Percentiles rank a stretch among this genome's conserved stretches.
phyloP scores from a whole-genome alignment of 2,888 invertebrate species.

The Leptogaster cylindrica region DNA sequence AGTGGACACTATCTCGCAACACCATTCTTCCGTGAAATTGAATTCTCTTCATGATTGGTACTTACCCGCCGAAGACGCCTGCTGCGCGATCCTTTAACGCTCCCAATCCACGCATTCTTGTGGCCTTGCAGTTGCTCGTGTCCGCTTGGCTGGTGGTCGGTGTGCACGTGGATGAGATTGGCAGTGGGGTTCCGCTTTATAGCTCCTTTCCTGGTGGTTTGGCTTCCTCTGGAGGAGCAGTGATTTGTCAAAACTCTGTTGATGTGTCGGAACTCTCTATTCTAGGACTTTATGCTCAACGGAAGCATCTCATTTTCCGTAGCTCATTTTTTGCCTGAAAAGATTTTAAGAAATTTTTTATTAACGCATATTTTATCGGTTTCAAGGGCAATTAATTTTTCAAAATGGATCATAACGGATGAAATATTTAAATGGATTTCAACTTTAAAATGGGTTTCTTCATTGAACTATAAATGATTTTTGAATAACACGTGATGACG shows the following conservation, averaged over 20 bases:
- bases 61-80: slow-evolving; percentile 61
- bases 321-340: not conserved
- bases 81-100: slow-evolving; percentile 61
- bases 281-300: not conserved
- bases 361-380: no score
- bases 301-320: not conserved
- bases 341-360: not conserved
- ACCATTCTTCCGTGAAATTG: slow-evolving; percentile 61
- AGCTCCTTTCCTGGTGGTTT: slow-evolving; percentile 18
- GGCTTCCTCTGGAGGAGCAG: not conserved
- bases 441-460: no score
- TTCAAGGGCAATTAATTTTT: no score
- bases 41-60: slow-evolving; percentile 52
- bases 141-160: slow-evolving; percentile 23
- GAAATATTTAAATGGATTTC: no score
- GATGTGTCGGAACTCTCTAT: not conserved
- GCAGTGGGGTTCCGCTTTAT: slow-evolving; percentile 11
- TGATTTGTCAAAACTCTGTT: slow-evolving; percentile 4
- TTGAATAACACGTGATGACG: no score
- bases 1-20: slow-evolving; percentile 1
- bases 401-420: no score
- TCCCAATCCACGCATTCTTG: slow-evolving; percentile 60
- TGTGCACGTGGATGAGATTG: slow-evolving; percentile 25
- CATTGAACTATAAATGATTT: no score
- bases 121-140: not conserved